phyloP scores from a whole-genome alignment of 2,113 vertebrate genomes.

The Onychorhynchus coronatus region DNA sequence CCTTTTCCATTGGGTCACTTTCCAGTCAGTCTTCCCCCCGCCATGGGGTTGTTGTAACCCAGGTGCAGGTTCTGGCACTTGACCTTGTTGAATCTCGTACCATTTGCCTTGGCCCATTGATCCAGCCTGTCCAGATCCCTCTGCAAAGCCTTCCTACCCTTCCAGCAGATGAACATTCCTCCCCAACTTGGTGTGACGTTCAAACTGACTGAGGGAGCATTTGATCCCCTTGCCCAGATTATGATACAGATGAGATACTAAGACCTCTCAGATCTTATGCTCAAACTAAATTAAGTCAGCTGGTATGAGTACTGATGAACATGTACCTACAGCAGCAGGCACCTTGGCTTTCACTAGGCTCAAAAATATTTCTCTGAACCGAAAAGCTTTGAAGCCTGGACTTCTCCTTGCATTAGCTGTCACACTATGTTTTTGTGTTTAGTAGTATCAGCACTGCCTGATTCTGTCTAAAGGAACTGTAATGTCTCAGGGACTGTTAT shows the following conservation, averaged over 20 bases:
- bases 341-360: not conserved
- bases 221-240: not conserved
- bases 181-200: not conserved
- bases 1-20: not conserved
- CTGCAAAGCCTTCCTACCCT: not conserved
- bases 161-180: not conserved
- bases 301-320: not conserved
- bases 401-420: not conserved
- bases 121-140: not conserved
- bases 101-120: not conserved
- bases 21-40: not conserved
- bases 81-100: not conserved
- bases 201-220: not conserved
- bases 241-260: rapidly evolving
- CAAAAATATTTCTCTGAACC: not conserved
- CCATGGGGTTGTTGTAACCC: not conserved
- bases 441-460: not conserved
- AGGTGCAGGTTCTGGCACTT: not conserved
- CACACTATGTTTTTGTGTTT: not conserved
- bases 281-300: not conserved
- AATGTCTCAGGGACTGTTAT: not conserved
- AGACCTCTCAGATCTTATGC: not conserved
- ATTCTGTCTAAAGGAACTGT: not conserved
- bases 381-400: not conserved
- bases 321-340: not conserved